These are phyloP conservation scores for Takifugu flavidus DNA, from an alignment of 2,113 vertebrate species.

Conservation along the genomic window DNA sequence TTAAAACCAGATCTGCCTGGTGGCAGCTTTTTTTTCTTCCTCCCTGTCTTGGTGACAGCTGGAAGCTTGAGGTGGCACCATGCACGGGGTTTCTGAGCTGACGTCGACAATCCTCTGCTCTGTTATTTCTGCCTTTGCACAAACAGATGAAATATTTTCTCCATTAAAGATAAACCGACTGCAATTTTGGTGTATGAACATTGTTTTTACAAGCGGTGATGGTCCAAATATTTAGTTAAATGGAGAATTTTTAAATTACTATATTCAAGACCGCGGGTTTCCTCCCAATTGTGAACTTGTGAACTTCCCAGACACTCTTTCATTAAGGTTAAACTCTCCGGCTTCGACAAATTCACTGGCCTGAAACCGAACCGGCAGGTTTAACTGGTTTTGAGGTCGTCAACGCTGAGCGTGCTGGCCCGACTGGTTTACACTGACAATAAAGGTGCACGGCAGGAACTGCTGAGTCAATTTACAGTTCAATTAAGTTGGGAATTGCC, in stretches of 20 bases:
- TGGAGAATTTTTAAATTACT: too few species aligned
- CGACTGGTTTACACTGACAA: conserved; percentile 23
- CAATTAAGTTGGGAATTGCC: background rate
- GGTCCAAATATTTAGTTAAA: too few species aligned
- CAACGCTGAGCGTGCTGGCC: background rate
- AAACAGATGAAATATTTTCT: too few species aligned
- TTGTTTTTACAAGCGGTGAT: too few species aligned
- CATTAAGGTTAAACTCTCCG: too few species aligned
- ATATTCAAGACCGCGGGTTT: too few species aligned
- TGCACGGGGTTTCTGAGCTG: conserved; percentile 26
- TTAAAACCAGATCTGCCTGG: conserved; percentile 35
- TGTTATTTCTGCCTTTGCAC: background rate
- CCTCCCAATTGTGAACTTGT: background rate
- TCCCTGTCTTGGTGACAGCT: conserved; percentile 29
- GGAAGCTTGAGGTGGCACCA: conserved; percentile 29
- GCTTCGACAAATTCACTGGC: background rate
- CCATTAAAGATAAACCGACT: too few species aligned
- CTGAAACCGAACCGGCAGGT: conserved; percentile 31
- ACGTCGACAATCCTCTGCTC: background rate
- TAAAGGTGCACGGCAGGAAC: background rate
- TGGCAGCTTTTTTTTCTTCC: conserved; percentile 30
- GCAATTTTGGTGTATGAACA: too few species aligned
- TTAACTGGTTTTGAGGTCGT: conserved; percentile 11
- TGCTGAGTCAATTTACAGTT: conserved; percentile 13
- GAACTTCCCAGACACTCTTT: too few species aligned